A percentile compares a stretch with the other conserved stretches of the same genome.
Evolutionary conservation across 2,888 invertebrate species (phyloP).

Genomic region (Eilema caniola): DNA sequence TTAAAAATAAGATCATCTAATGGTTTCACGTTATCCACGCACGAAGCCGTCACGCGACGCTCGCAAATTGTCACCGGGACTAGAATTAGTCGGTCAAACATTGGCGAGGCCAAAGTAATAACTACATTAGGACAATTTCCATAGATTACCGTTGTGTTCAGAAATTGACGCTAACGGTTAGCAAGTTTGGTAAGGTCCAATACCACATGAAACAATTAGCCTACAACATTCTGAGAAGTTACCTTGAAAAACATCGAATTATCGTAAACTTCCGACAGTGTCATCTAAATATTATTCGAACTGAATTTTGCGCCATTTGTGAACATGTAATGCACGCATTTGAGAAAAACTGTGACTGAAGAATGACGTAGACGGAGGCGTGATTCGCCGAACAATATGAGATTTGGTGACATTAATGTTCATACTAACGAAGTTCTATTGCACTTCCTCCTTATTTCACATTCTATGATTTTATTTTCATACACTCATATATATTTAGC

Average conservation of each 20-base stretch:
- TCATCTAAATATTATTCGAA: background rate
- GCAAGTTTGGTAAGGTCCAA: background rate
- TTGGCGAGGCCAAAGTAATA: slow-evolving; percentile 10
- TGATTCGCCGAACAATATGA: no score
- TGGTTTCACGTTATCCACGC: slow-evolving; percentile 7
- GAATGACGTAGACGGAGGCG: no score
- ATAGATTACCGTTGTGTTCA: slow-evolving; percentile 10
- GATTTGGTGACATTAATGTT: no score
- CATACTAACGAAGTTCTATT: no score
- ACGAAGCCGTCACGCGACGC: background rate
- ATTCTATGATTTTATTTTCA: no score
- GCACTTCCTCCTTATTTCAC: no score
- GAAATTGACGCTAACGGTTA: background rate
- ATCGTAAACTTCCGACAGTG: no score
- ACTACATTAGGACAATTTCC: slow-evolving; percentile 6
- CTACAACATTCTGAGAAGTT: background rate
- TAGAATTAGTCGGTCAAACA: slow-evolving; percentile 1
- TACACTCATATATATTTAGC: no score
- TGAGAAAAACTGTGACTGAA: no score
- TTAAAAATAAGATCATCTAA: background rate
- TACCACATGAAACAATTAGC: background rate
- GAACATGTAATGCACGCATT: no score
- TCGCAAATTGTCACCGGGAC: background rate
- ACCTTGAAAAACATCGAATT: background rate
- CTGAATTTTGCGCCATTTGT: no score